Conservation (phyloP, 2,888 invertebrate species). For the Ophonus ardosiacus region DNA sequence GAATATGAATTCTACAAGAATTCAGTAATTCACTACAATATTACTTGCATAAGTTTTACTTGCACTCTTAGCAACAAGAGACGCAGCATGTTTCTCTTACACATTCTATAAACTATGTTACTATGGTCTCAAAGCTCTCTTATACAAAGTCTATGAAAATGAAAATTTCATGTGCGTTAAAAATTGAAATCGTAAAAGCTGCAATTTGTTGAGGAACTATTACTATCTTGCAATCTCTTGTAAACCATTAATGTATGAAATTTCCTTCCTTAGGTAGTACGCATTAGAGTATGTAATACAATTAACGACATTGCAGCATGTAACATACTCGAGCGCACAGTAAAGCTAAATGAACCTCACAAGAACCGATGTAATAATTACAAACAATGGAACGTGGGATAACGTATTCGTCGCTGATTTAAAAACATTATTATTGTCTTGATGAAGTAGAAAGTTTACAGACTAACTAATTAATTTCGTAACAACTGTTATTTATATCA, state of each 20-base stretch:
- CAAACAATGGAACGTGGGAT: constrained; percentile 60
- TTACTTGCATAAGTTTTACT: no score
- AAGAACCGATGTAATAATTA: constrained; percentile 39
- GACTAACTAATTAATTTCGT: constrained; percentile 57
- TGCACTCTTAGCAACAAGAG: no score
- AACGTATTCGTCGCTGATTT: constrained; percentile 44
- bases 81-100: no score
- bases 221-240: not conserved
- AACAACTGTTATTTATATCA: constrained; percentile 59
- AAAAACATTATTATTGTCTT: constrained; percentile 58
- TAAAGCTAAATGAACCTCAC: constrained; percentile 32
- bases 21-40: no score
- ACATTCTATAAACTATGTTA: no score
- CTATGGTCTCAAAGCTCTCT: no score
- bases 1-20: no score
- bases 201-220: not conserved
- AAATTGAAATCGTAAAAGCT: not conserved
- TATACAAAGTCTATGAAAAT: no score
- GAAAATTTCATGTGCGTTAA: not conserved
- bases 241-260: not conserved
- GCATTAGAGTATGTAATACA: constrained; percentile 35
- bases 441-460: constrained; percentile 63
- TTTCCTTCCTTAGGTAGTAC: constrained; percentile 14
- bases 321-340: constrained; percentile 27
- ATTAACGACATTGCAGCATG: constrained; percentile 42